These are phyloP conservation scores for Drosophila pseudotakahashii DNA, from an alignment of 2,888 invertebrate genomes.

Conservation along the genomic window DNA sequence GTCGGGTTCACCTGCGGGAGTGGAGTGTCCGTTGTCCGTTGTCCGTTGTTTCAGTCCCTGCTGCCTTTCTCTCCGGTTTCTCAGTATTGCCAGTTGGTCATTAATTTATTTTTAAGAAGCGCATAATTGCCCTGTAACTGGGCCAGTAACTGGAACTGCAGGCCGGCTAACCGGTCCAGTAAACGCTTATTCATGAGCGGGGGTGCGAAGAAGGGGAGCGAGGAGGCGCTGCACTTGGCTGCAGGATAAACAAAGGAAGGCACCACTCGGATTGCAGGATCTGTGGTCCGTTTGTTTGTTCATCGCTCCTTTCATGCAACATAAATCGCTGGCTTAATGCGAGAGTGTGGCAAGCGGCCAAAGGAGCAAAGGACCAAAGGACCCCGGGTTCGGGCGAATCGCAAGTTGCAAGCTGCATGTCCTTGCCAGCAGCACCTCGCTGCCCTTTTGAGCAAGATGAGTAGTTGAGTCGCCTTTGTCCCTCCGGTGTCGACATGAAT, in stretches of 20 bases:
- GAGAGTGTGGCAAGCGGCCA: conserved; percentile 49
- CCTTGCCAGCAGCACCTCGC: conserved; percentile 37
- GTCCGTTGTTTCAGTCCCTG: neutral
- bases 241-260: conserved; percentile 23
- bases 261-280: conserved; percentile 43
- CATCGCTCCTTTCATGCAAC: conserved; percentile 46
- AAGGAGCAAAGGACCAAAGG: conserved; percentile 31
- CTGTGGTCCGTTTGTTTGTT: conserved; percentile 45
- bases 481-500: conserved; percentile 68
- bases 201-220: neutral
- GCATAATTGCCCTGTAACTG: conserved; percentile 59
- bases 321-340: conserved; percentile 71
- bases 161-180: conserved; percentile 17
- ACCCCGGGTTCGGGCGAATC: conserved; percentile 11
- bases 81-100: conserved; percentile 14
- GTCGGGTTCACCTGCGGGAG: conserved; percentile 18
- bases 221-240: neutral
- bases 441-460: conserved; percentile 35
- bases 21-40: neutral
- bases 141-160: conserved; percentile 36
- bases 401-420: conserved; percentile 47
- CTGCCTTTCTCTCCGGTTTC: neutral
- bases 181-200: conserved; percentile 27
- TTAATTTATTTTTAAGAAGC: conserved; percentile 63
- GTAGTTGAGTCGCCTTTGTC: conserved; percentile 69